phyloP scores from a whole-genome alignment of 2,113 vertebrate species.

The Dasyprocta punctata region DNA sequence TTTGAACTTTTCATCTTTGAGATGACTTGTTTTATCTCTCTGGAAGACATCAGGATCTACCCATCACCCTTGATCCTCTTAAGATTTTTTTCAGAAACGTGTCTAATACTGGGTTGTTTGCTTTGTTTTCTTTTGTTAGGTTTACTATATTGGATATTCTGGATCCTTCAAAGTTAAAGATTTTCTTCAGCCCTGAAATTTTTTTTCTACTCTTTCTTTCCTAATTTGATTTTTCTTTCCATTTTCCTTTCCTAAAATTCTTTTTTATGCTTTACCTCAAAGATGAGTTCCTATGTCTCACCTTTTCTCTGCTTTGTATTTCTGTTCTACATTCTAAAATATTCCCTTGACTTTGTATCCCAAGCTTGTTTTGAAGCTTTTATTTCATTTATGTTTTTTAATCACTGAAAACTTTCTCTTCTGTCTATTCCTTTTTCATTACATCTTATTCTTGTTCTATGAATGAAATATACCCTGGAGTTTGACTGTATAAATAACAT shows the following conservation, averaged over 20 bases:
- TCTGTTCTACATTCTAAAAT: conserved; percentile 6
- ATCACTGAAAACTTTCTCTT: conserved; percentile 13
- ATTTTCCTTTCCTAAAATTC: neutral
- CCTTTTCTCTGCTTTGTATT: neutral
- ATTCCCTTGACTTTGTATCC: neutral
- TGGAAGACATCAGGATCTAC: neutral
- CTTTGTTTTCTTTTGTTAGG: neutral
- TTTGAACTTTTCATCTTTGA: neutral
- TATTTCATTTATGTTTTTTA: neutral
- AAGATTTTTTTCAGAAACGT: neutral
- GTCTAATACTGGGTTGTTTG: neutral
- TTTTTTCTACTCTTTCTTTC: neutral
- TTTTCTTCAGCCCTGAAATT: conserved; percentile 10
- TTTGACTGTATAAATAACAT: neutral
- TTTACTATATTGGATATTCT: neutral
- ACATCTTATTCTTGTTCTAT: conserved; percentile 10
- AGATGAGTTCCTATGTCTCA: neutral
- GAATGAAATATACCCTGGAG: neutral
- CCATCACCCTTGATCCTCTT: neutral
- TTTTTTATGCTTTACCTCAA: neutral
- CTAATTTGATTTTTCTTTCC: conserved; percentile 22
- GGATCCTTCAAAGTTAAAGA: conserved; percentile 1
- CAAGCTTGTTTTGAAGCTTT: conserved; percentile 28
- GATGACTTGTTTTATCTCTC: neutral
- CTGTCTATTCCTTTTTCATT: neutral